Evolutionary conservation across 2,888 invertebrate species (phyloP).

Genomic region (Kryphioiulus occultus): DNA sequence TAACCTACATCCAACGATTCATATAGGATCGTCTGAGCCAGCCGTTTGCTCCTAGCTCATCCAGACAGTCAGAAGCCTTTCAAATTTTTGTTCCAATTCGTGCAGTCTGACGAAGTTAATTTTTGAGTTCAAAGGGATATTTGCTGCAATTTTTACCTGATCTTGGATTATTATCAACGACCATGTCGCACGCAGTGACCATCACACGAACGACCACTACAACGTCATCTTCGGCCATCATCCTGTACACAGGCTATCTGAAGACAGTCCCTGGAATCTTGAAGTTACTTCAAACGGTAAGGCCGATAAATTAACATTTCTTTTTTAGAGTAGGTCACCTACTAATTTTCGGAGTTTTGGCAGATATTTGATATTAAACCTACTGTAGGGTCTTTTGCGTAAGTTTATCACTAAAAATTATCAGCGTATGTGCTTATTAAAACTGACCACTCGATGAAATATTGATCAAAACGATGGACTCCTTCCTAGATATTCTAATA

Average conservation of each 20-base stretch:
- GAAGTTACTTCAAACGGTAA: slow-evolving; percentile 80
- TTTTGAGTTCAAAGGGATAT: neutral
- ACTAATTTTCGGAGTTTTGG: too few relatives aligned
- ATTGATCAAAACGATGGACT: too few relatives aligned
- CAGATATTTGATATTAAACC: too few relatives aligned
- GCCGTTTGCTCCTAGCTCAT: neutral
- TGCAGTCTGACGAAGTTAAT: neutral
- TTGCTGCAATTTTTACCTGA: too few relatives aligned
- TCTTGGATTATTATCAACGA: neutral
- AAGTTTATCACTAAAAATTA: too few relatives aligned
- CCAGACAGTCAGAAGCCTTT: neutral
- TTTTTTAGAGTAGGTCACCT: too few relatives aligned
- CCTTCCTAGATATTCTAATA: too few relatives aligned
- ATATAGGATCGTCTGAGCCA: neutral
- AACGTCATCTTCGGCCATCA: slow-evolving; percentile 77
- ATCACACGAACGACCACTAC: slow-evolving; percentile 71
- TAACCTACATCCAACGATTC: neutral
- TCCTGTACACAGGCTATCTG: slow-evolving; percentile 82
- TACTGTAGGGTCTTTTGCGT: too few relatives aligned
- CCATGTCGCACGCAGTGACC: slow-evolving; percentile 69
- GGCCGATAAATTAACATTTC: neutral
- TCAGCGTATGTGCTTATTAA: too few relatives aligned
- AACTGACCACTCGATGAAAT: too few relatives aligned
- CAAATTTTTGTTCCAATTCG: neutral
- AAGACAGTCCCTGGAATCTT: slow-evolving; percentile 79